Evolutionary conservation across 1,140 invertebrate genomes (phyloP).

Genomic region (Leptinotarsa undecemlineata): DNA sequence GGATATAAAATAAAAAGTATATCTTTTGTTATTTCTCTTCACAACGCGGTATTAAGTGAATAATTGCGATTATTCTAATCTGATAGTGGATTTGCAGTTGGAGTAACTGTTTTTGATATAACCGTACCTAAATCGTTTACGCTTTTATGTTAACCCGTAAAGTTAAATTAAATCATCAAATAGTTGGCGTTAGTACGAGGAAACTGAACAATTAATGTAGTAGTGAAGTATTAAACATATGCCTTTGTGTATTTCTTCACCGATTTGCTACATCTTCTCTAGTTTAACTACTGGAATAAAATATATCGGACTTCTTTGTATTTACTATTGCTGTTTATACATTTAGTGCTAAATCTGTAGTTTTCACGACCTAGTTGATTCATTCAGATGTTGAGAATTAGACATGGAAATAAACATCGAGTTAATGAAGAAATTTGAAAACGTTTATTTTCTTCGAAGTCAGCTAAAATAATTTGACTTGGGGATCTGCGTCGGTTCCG

Average conservation of each 20-base stretch:
- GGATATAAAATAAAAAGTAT: too few relatives aligned
- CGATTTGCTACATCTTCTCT: background rate
- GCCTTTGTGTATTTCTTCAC: background rate
- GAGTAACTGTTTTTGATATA: background rate
- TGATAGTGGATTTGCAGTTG: constrained; percentile 8
- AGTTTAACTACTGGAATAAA: constrained; percentile 6
- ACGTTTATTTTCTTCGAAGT: too few relatives aligned
- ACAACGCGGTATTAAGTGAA: too few relatives aligned
- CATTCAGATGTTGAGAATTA: background rate
- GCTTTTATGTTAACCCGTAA: background rate
- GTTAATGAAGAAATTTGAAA: too few relatives aligned
- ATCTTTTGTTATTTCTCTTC: too few relatives aligned
- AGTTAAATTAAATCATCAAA: background rate
- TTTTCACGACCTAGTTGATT: constrained; percentile 4
- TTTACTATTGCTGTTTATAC: background rate
- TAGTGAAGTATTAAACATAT: too few relatives aligned
- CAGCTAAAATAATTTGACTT: too few relatives aligned
- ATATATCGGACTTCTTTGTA: background rate
- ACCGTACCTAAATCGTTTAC: background rate
- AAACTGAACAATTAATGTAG: too few relatives aligned
- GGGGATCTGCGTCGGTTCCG: too few relatives aligned
- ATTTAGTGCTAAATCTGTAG: background rate
- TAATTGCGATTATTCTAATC: background rate
- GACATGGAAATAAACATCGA: too few relatives aligned
- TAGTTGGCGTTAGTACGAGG: background rate